A percentile compares a stretch with the other conserved stretches of the same genome.
These are phyloP conservation scores for Acronicta aceris DNA, from an alignment of 2,888 invertebrate species.

Conservation along the genomic window DNA sequence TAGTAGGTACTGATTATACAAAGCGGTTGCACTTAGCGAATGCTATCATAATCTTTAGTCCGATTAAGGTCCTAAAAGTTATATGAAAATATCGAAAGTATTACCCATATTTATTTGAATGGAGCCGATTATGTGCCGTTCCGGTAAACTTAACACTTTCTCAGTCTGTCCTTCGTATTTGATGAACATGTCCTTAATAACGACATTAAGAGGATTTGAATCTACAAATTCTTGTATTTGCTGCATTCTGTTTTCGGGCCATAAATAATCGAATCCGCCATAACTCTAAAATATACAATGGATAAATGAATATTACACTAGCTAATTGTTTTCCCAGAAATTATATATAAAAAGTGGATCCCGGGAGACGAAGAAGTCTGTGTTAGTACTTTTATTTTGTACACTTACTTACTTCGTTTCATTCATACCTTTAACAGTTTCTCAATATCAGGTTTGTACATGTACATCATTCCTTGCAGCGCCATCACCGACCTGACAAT, in stretches of 20 bases:
- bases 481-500: constrained; percentile 93
- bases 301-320: no score
- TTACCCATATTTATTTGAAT: constrained; percentile 93
- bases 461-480: constrained; percentile 92
- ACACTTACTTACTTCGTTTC: no score
- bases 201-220: constrained; percentile 92
- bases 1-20: no score
- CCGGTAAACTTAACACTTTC: constrained; percentile 90
- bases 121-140: constrained; percentile 92
- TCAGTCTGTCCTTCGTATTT: constrained; percentile 92
- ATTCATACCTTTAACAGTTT: constrained; percentile 87
- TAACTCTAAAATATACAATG: constrained; percentile 67
- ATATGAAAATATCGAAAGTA: background rate
- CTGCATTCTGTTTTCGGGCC: constrained; percentile 92
- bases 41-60: no score
- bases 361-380: no score
- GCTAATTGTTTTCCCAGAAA: no score
- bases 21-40: no score
- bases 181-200: constrained; percentile 93
- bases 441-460: constrained; percentile 92
- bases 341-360: no score
- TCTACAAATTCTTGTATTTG: constrained; percentile 92
- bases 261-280: constrained; percentile 91
- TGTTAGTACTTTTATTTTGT: no score
- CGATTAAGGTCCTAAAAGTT: no score